These are phyloP conservation scores for Agrochola circellaris DNA, from an alignment of 2,888 invertebrate genomes.

Conservation along the genomic window DNA sequence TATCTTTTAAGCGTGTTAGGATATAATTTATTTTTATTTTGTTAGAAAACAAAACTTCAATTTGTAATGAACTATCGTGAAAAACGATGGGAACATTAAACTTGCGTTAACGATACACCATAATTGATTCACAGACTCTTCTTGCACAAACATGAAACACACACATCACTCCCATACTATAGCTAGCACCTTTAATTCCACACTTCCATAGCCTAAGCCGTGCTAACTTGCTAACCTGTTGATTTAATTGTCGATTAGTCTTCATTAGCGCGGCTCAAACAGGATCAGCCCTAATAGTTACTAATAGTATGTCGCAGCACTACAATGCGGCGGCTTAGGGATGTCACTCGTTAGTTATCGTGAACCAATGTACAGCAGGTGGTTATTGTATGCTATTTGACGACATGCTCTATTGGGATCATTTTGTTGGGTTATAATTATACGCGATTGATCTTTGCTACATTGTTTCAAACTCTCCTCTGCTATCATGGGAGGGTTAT, in stretches of 20 bases:
- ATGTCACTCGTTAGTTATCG: slow-evolving; percentile 68
- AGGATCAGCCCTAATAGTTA: slow-evolving; percentile 84
- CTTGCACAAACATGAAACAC: background rate
- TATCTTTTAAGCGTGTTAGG: too few species aligned
- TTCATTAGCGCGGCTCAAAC: slow-evolving; percentile 80
- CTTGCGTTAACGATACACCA: background rate
- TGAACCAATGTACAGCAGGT: slow-evolving; percentile 61
- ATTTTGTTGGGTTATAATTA: slow-evolving; percentile 10
- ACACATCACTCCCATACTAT: background rate
- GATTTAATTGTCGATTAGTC: slow-evolving; percentile 88
- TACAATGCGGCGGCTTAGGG: slow-evolving; percentile 71
- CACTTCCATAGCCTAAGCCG: slow-evolving; percentile 49
- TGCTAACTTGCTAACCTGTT: slow-evolving; percentile 83
- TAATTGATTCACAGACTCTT: background rate
- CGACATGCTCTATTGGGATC: background rate
- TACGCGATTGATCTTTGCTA: slow-evolving; percentile 6
- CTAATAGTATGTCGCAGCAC: slow-evolving; percentile 81
- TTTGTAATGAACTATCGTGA: too few species aligned
- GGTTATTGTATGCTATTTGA: slow-evolving; percentile 38
- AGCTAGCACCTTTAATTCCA: slow-evolving; percentile 42
- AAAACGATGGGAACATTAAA: background rate
- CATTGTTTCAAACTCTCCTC: slow-evolving; percentile 6
- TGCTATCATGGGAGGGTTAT: background rate
- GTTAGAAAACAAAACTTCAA: too few species aligned
- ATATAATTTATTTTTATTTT: too few species aligned